Conservation (phyloP, 2,113 vertebrate species). For the Alectura lathami region DNA sequence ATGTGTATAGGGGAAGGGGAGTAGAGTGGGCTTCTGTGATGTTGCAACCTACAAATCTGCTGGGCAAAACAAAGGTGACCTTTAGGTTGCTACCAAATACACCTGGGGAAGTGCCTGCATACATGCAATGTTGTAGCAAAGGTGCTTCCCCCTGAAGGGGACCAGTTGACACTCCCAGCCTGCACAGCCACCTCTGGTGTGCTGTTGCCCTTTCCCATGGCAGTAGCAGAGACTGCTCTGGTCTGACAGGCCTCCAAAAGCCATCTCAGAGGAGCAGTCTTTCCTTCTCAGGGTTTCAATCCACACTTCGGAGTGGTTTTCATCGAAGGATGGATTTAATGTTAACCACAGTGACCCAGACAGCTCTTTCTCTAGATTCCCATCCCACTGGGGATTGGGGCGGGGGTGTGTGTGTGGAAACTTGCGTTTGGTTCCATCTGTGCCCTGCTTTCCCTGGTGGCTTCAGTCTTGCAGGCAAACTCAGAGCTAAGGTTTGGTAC, state of each 20-base stretch:
- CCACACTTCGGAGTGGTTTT: not conserved
- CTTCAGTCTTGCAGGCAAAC: not conserved
- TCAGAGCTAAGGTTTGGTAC: not conserved
- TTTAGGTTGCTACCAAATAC: not conserved
- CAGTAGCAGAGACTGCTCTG: fast-evolving
- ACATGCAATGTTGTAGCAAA: not conserved
- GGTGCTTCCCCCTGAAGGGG: not conserved
- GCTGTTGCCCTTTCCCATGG: not conserved
- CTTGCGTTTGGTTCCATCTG: not conserved
- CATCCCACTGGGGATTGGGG: not conserved
- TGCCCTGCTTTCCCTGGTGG: not conserved
- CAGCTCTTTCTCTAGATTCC: not conserved
- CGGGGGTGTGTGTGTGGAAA: too few relatives aligned
- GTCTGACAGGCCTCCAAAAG: not conserved
- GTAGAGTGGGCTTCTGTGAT: not conserved
- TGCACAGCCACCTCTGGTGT: not conserved
- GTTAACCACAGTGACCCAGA: not conserved
- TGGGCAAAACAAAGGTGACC: not conserved
- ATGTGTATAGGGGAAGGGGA: not conserved
- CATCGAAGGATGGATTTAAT: fast-evolving
- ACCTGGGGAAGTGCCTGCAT: not conserved
- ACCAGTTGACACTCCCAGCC: not conserved
- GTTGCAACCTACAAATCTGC: not conserved
- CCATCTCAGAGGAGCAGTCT: not conserved
- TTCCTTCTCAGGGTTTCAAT: not conserved